phyloP scores from a whole-genome alignment of 2,113 vertebrate species.

The Ibidorhyncha struthersii region DNA sequence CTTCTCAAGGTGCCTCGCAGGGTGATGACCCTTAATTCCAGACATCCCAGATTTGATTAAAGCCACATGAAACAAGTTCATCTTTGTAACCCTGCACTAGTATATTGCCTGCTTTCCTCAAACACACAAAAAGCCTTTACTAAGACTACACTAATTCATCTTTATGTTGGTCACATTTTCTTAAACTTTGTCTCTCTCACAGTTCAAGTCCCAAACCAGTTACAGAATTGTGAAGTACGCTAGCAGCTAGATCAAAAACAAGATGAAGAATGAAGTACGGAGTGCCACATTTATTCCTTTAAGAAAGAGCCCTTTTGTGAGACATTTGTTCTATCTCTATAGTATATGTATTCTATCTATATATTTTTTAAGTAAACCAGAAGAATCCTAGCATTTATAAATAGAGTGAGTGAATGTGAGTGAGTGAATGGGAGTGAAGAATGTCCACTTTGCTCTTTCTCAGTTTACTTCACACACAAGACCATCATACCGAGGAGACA shows the following conservation, averaged over 20 bases:
- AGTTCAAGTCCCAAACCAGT: neutral
- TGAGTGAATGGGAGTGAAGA: neutral
- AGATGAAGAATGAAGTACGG: neutral
- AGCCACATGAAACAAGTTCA: conserved; percentile 61
- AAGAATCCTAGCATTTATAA: neutral
- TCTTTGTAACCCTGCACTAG: neutral
- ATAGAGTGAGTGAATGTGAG: neutral
- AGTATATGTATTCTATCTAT: neutral
- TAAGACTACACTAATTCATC: neutral
- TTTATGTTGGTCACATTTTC: neutral
- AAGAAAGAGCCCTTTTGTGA: neutral
- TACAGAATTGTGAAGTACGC: neutral
- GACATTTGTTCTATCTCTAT: neutral
- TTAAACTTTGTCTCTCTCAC: neutral
- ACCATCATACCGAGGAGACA: neutral
- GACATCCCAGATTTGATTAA: conserved; percentile 51
- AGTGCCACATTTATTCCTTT: neutral
- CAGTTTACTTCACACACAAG: neutral
- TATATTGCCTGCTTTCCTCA: neutral
- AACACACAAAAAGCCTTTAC: neutral
- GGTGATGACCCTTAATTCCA: conserved; percentile 44
- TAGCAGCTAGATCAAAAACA: neutral
- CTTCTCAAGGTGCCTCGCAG: conserved; percentile 49
- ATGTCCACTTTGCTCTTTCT: neutral
- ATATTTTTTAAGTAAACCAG: neutral